Evolutionary conservation across 2,113 vertebrate genomes (phyloP), one percentile per base, ranked within the genome.

Genomic region (Bagarius yarrelli): DNA sequence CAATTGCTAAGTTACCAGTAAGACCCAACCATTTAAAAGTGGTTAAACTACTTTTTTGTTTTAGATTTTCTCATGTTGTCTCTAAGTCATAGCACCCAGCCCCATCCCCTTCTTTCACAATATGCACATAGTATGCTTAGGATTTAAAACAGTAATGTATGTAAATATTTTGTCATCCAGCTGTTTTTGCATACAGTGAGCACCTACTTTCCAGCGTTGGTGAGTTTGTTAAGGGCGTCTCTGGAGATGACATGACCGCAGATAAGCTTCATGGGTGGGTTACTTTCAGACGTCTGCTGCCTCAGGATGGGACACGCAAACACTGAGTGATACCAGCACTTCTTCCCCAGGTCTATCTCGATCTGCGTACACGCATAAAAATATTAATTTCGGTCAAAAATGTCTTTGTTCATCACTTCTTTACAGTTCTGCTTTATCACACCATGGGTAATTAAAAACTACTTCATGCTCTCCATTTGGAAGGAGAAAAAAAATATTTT

Each of bases 261-360:
- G 88, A 95, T 95, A 76, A 96, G 95, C 87, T 96, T 96, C 94
- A 96, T 95, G 27, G 95, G 95, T 32, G 95, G 95, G 84, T 96
- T 96, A 85, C 95, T 95, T 83, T 96, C 95, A 0, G 95, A 95
- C 0, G 95, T 95, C 88, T 96, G 95, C 90, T 96, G 95, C 81
- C 95, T 90, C 44, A 96, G 93, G 87, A 96, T 96, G 44, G 95
- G 95, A 87, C 95, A 96, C 21, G 95, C 95, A 6, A 96, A 96
- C 87, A 96, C 95, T 0, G 95, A 96, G 87, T 96, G 95, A 87
- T 95, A 96, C 95, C 95, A 96, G 90, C 95, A 96, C 88, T 96
- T 96, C 91, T 95, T 96, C 50, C 95, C 95, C 0, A 96, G 91
- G 86, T 96, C 95, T 1, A 96, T 95, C 90, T 96, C 95, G 84